A percentile compares a stretch with the other conserved stretches of the same genome.
Evolutionary conservation across 2,888 invertebrate species (phyloP).

Genomic region (Helicoverpa assulta): DNA sequence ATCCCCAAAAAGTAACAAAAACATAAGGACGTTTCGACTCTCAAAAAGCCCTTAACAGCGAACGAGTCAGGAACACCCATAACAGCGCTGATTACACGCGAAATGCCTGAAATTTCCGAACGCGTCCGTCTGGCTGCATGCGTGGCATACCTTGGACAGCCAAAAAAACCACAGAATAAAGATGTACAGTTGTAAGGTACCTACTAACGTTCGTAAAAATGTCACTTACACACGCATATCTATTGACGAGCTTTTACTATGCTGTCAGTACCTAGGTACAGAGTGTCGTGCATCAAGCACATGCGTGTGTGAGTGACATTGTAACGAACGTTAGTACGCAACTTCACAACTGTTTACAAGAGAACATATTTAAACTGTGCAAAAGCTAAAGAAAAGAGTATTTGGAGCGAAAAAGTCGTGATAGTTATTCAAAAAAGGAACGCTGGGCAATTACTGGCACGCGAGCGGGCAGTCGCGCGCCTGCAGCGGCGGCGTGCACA

Average conservation of each 20-base stretch:
- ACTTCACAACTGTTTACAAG: too few species aligned
- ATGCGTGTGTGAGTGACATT: too few species aligned
- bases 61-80: slow-evolving; percentile 63
- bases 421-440: slow-evolving; percentile 90
- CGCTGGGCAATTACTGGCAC: slow-evolving; percentile 88
- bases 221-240: too few species aligned
- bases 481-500: slow-evolving; percentile 76
- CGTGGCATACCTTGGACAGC: slow-evolving; percentile 83
- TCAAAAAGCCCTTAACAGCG: slow-evolving; percentile 58
- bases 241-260: too few species aligned
- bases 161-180: slow-evolving; percentile 13
- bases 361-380: too few species aligned
- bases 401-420: slow-evolving; percentile 90
- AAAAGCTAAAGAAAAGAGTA: slow-evolving; percentile 79
- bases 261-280: too few species aligned
- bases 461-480: slow-evolving; percentile 89
- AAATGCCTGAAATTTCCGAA: slow-evolving; percentile 86
- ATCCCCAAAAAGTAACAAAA: slow-evolving; percentile 37
- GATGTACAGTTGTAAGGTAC: too few species aligned
- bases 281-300: too few species aligned
- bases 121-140: slow-evolving; percentile 84
- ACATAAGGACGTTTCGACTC: slow-evolving; percentile 51
- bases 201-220: too few species aligned
- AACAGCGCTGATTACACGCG: slow-evolving; percentile 64
- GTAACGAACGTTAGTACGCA: too few species aligned